Percentiles rank a stretch among this genome's conserved stretches.
Conservation (phyloP, 2,797 vertebrate genomes). For the Muscicapa striata region DNA sequence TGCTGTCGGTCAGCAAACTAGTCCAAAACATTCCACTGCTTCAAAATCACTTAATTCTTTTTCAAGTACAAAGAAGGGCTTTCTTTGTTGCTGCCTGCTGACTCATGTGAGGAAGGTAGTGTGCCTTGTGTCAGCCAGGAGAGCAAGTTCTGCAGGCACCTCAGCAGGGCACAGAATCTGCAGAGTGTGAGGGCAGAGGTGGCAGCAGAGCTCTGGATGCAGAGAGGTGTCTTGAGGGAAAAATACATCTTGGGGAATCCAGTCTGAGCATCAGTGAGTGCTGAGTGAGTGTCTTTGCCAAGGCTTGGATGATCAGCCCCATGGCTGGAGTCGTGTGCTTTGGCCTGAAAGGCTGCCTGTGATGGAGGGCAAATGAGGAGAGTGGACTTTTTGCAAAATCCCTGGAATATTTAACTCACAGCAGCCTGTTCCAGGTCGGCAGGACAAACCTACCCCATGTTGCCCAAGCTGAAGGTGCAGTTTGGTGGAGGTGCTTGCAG, state of each 20-base stretch:
- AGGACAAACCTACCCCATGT: background rate
- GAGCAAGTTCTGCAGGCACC: background rate
- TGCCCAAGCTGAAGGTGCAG: background rate
- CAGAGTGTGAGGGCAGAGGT: rapidly evolving
- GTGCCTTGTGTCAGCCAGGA: background rate
- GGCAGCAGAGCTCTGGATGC: background rate
- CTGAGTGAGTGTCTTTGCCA: background rate
- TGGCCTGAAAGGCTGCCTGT: background rate
- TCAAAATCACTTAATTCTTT: slow-evolving; percentile 36
- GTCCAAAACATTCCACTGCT: slow-evolving; percentile 22
- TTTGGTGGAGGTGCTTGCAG: background rate
- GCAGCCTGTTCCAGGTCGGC: background rate
- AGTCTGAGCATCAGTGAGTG: background rate
- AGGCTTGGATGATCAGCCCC: background rate
- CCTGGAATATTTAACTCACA: background rate
- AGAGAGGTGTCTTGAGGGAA: background rate
- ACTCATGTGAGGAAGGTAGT: background rate
- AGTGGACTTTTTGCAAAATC: background rate
- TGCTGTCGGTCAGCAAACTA: slow-evolving; percentile 16
- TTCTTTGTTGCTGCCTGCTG: slow-evolving; percentile 28
- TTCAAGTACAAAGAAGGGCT: background rate
- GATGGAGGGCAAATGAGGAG: background rate
- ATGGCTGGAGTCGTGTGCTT: rapidly evolving
- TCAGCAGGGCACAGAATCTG: background rate
- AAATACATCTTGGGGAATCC: background rate